These are phyloP conservation scores for Melipona bicolor DNA, from an alignment of 2,888 invertebrate species.

Conservation along the genomic window DNA sequence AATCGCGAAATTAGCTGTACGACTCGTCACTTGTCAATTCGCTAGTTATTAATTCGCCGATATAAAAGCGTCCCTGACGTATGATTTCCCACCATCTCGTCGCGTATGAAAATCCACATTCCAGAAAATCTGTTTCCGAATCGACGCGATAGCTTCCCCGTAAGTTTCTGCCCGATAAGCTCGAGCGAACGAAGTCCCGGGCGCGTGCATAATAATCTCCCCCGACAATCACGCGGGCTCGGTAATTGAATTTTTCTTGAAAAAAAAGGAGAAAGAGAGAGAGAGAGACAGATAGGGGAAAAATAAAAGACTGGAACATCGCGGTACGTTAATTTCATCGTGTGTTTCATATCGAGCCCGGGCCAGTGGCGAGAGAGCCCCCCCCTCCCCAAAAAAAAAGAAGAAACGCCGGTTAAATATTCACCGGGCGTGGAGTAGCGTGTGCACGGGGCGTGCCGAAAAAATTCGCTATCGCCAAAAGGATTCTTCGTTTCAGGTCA, in stretches of 20 bases:
- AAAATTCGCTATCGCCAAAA: slow-evolving; percentile 34
- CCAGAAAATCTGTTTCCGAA: no score
- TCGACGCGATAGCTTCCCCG: neutral
- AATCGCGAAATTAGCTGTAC: no score
- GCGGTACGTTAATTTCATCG: neutral
- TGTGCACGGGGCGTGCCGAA: neutral
- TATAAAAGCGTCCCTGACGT: no score
- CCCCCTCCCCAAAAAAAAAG: neutral
- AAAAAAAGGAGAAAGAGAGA: neutral
- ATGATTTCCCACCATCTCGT: no score
- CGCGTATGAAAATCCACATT: neutral
- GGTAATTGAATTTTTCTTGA: neutral
- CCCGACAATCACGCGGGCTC: neutral
- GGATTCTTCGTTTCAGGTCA: slow-evolving; percentile 55
- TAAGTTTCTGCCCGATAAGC: neutral
- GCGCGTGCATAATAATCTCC: neutral
- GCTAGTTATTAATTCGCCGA: no score
- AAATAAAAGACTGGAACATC: neutral
- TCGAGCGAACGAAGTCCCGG: neutral
- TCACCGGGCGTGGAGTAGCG: slow-evolving; percentile 3
- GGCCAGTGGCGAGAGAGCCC: no score
- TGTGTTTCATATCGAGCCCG: neutral
- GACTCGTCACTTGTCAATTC: no score
- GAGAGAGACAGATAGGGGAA: neutral
- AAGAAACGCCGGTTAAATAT: slow-evolving; percentile 14